A percentile compares a stretch with the other conserved stretches of the same genome.
Conservation (phyloP, 2,888 invertebrate genomes). For the Dusona sp. region DNA sequence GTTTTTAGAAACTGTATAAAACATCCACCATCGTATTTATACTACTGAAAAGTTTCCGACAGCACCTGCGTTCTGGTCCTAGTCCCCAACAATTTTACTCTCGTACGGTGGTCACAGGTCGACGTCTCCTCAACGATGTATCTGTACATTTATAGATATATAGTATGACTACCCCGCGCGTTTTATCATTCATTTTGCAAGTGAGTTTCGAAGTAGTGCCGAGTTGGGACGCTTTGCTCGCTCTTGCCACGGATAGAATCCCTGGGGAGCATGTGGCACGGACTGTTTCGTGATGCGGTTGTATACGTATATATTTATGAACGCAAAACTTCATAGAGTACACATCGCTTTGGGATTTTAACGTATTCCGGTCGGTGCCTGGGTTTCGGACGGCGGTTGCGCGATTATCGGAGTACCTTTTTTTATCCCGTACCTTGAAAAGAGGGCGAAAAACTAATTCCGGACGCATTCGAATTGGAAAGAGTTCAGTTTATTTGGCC, state of each 20-base stretch:
- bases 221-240: slow-evolving; percentile 52
- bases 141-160: slow-evolving; percentile 8
- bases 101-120: slow-evolving; percentile 6
- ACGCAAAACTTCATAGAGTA: slow-evolving; percentile 37
- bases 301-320: slow-evolving; percentile 28
- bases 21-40: slow-evolving; percentile 39
- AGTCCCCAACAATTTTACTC: slow-evolving; percentile 38
- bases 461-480: not conserved
- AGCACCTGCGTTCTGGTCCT: slow-evolving; percentile 55
- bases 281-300: slow-evolving; percentile 25
- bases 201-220: slow-evolving; percentile 52
- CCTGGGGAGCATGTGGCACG: slow-evolving; percentile 42
- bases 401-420: slow-evolving; percentile 10
- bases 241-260: slow-evolving; percentile 36
- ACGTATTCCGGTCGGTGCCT: slow-evolving; percentile 1
- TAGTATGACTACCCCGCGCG: not conserved
- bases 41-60: slow-evolving; percentile 48
- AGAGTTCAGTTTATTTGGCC: not conserved
- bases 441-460: not conserved
- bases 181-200: slow-evolving; percentile 64
- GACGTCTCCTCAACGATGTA: not conserved
- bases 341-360: slow-evolving; percentile 5
- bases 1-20: slow-evolving; percentile 40
- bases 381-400: slow-evolving; percentile 11
- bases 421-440: not conserved